Percentiles rank a stretch among this genome's conserved stretches.
Conservation (phyloP, 2,888 invertebrate species). For the Philaethria dido region DNA sequence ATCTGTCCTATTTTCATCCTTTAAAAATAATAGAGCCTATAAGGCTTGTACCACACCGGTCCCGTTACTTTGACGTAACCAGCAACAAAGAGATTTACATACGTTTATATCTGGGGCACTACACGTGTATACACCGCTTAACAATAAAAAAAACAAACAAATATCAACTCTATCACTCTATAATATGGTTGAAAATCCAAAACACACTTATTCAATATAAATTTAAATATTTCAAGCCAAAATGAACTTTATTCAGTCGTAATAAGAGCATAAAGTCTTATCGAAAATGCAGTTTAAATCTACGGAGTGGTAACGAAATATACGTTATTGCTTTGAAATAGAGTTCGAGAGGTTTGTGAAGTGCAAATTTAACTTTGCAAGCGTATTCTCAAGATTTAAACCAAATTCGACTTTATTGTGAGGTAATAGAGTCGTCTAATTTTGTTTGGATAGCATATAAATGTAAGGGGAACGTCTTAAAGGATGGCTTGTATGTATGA, state of each 20-base stretch:
- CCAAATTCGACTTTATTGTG: slow-evolving; percentile 30
- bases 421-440: slow-evolving; percentile 11
- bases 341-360: slow-evolving; percentile 10
- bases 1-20: slow-evolving; percentile 8
- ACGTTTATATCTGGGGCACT: slow-evolving; percentile 63
- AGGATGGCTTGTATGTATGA: slow-evolving; percentile 68
- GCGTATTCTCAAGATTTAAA: slow-evolving; percentile 33
- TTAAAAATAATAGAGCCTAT: slow-evolving; percentile 33
- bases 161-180: not conserved
- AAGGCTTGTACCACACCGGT: slow-evolving; percentile 49
- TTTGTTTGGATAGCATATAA: slow-evolving; percentile 32
- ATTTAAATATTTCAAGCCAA: slow-evolving; percentile 9
- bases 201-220: not conserved
- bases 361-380: slow-evolving; percentile 26
- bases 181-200: slow-evolving; percentile 6
- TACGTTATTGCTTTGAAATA: slow-evolving; percentile 37
- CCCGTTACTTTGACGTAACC: slow-evolving; percentile 66
- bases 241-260: slow-evolving; percentile 37
- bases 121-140: slow-evolving; percentile 50
- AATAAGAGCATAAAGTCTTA: slow-evolving; percentile 16
- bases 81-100: slow-evolving; percentile 79
- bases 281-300: slow-evolving; percentile 8
- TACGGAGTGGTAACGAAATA: slow-evolving; percentile 9
- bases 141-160: slow-evolving; percentile 48
- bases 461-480: slow-evolving; percentile 50